Evolutionary conservation across 2,888 invertebrate genomes (phyloP).

Genomic region (Synanthedon andrenaeformis): DNA sequence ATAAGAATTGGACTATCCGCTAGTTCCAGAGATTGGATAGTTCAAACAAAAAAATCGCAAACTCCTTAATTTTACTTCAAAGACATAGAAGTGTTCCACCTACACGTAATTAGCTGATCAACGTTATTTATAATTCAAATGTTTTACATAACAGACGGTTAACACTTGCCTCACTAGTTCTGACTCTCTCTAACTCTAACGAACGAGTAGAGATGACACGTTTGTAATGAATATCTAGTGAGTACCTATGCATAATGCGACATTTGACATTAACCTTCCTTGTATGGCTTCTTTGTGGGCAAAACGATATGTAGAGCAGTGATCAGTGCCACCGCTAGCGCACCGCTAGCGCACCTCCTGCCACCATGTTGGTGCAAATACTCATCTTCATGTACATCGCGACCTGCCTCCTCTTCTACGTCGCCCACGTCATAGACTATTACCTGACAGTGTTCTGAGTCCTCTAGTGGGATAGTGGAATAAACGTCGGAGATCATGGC

Average conservation of each 20-base stretch:
- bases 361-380: slow-evolving; percentile 62
- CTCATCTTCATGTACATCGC: slow-evolving; percentile 65
- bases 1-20: too few relatives aligned
- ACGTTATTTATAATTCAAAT: neutral
- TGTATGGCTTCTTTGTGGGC: slow-evolving; percentile 13
- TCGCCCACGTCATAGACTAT: slow-evolving; percentile 61
- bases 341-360: too few relatives aligned
- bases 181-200: neutral
- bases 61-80: neutral
- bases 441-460: slow-evolving; percentile 37
- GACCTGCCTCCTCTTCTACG: slow-evolving; percentile 58
- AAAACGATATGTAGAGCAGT: slow-evolving; percentile 4
- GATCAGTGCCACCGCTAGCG: slow-evolving; percentile 2
- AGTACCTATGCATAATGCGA: neutral
- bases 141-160: neutral
- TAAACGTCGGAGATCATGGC: neutral
- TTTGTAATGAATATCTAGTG: neutral
- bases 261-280: slow-evolving; percentile 19
- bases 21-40: too few relatives aligned
- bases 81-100: slow-evolving; percentile 6
- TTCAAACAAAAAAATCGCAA: too few relatives aligned
- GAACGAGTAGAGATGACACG: neutral
- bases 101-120: slow-evolving; percentile 6
- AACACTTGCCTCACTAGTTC: neutral
- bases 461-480: neutral